Percentiles rank a stretch among this genome's conserved stretches.
These are phyloP conservation scores for Scortum barcoo DNA, from an alignment of 2,113 vertebrate genomes.

Conservation along the genomic window DNA sequence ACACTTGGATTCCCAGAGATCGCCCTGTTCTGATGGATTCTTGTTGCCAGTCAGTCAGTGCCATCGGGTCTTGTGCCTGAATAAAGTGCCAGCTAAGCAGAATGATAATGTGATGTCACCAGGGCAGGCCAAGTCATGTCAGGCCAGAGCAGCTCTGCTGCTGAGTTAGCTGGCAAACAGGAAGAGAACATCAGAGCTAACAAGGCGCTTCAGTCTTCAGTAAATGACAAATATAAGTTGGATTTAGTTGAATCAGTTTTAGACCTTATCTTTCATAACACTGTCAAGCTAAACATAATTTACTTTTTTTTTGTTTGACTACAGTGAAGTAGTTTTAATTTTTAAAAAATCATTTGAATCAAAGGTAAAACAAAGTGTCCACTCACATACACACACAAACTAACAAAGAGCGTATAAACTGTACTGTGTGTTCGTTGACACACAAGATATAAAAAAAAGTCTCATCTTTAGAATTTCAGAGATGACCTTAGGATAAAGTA, in stretches of 20 bases:
- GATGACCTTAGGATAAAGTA: background rate
- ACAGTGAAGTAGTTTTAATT: too few relatives aligned
- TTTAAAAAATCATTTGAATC: too few relatives aligned
- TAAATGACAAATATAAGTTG: background rate
- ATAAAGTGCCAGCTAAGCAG: conserved; percentile 61
- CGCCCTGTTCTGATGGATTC: conserved; percentile 23
- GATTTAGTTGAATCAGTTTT: too few relatives aligned
- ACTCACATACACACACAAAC: too few relatives aligned
- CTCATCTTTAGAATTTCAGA: background rate
- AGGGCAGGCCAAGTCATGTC: conserved; percentile 47
- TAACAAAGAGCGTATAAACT: background rate
- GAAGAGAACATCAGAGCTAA: conserved; percentile 10
- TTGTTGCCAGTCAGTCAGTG: background rate
- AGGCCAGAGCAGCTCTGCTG: conserved; percentile 25
- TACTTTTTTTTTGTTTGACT: background rate
- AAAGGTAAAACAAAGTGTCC: background rate
- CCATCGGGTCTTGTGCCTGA: background rate
- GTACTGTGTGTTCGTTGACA: background rate
- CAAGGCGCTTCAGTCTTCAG: background rate
- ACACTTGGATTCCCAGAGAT: conserved; percentile 11
- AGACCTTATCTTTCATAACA: background rate
- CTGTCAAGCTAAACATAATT: background rate
- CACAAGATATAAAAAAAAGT: too few relatives aligned
- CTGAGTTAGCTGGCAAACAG: conserved; percentile 44
- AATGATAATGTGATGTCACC: conserved; percentile 64